These are phyloP conservation scores for Eupelmus urozonus DNA, from an alignment of 2,888 invertebrate species.

Conservation along the genomic window DNA sequence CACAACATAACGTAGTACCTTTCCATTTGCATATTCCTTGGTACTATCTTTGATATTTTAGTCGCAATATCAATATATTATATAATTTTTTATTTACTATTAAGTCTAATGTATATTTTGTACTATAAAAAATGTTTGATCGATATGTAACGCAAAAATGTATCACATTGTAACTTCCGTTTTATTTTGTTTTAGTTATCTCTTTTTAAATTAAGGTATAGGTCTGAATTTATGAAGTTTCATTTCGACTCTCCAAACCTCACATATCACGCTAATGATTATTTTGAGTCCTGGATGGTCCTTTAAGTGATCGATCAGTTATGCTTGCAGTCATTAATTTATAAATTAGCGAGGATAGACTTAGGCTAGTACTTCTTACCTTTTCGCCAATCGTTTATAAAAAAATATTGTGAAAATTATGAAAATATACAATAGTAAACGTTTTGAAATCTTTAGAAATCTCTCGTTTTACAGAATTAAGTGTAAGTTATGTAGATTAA, in stretches of 20 bases:
- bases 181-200: background rate
- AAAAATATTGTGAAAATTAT: background rate
- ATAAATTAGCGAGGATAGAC: slow-evolving; percentile 57
- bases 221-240: slow-evolving; percentile 33
- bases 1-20: background rate
- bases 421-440: slow-evolving; percentile 5
- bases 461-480: slow-evolving; percentile 2
- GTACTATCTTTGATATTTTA: slow-evolving; percentile 2
- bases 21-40: slow-evolving; percentile 3
- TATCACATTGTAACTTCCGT: background rate
- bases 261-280: slow-evolving; percentile 53
- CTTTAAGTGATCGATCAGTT: slow-evolving; percentile 39
- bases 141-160: background rate
- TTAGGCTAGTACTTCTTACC: slow-evolving; percentile 49
- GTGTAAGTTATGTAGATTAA: slow-evolving; percentile 25
- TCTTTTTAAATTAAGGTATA: slow-evolving; percentile 10
- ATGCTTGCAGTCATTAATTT: slow-evolving; percentile 56
- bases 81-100: slow-evolving; percentile 18
- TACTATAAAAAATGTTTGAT: slow-evolving; percentile 1
- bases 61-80: slow-evolving; percentile 6
- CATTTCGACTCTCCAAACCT: slow-evolving; percentile 22
- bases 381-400: slow-evolving; percentile 32
- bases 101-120: slow-evolving; percentile 29
- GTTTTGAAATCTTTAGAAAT: slow-evolving; percentile 39
- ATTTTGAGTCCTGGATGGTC: slow-evolving; percentile 33